Base-by-base conservation (phyloP, 2,888 invertebrate genomes). In the Tipula unca region DNA sequence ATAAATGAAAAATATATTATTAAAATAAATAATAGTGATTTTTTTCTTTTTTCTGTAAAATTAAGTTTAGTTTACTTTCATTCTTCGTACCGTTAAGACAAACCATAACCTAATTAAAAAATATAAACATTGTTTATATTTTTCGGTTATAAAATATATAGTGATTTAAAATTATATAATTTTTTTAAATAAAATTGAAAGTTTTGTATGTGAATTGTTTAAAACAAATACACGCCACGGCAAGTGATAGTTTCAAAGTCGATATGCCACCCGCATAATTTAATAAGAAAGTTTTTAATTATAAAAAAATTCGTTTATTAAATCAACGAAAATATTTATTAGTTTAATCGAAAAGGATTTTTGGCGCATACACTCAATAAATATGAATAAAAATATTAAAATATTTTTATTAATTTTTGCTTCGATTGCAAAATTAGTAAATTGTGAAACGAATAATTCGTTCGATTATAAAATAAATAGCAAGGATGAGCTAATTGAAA, bases 31-130 rank as follows among this genome's bases (percentile, higher is more conserved):
- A 25, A 25, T 69, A 10, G 69, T 69, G 69, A 20, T 69, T 69
- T 69, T 48, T 48, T 69, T 69, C 25, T 25, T 48, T 39, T 42
- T 48, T 48, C 69, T 25, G 6, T 69, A 25, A 69, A 20, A 0
- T 69, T 25, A 35, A 83, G 8, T 83, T 83, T 83, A 83, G 83
- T 83, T 83, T 83, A 83, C 83, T 83, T 83, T 83, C 83, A 32
- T 83, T 83, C 83, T 17, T 83, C 83, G 32, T 83, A 69, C 69
- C 20, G 69, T 83, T 83, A 83, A 83, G 83, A 83, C 83, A 32
- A 35, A 29, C 8, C 32, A 32, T 83, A 32, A 83, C 83, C 29
- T 29, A 1, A 17, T 32, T n/a, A n/a, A n/a, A 83, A 32, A 83
- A 32, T 83, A n/a, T 17, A 4, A 32, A 4, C 32, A 32, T 82